Base-by-base conservation (phyloP, 2,888 invertebrate genomes). In the Andrena praecox region DNA sequence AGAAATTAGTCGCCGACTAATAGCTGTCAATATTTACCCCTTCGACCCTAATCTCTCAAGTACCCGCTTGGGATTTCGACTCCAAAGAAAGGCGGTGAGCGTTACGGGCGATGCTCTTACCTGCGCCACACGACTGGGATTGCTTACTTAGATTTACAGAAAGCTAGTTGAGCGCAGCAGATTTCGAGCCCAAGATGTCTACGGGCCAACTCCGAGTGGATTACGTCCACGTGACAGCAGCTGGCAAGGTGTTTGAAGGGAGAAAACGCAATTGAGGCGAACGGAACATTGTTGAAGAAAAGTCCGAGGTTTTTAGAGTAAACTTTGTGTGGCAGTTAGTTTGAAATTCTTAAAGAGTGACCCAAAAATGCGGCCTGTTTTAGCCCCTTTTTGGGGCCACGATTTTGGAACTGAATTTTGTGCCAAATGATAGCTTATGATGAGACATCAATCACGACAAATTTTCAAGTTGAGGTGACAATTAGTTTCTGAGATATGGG, bases 11-110 rank as follows among this genome's bases (percentile, higher is more conserved):
- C 35, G 27, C n/a, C 62, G 54, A 33, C 83, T 90, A 87, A 89
- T 89, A 84, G 63, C 7, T 66, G 80, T 80, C 85, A 89, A 87
- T 89, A 82, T 89, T 90, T 86, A 87, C 87, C 74, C 81, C 77
- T 83, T 83, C 24, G 68, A 59, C 70, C 56, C 70, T 82, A 87
- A 87, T 80, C 64, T 79, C 67, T 66, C 50, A 1, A 75, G 24
- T 12, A 48, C 48, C 8, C 78, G 5, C n/a, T 31, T 33, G 87
- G 76, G 80, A 82, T n/a, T 66, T 56, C n/a, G n/a, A 31, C 16
- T 66, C 35, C 5, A n/a, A 12, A 50, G 42, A 31, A 63, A 71
- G 16, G 66, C n/a, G n/a, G 7, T 2, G 24, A 33, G 1, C 33
- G 10, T 10, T 5, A 5, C 42, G 42, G 42, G 16, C 4, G 42